Base-by-base conservation (phyloP, 1,140 invertebrate species). In the Solenopsis invicta region DNA sequence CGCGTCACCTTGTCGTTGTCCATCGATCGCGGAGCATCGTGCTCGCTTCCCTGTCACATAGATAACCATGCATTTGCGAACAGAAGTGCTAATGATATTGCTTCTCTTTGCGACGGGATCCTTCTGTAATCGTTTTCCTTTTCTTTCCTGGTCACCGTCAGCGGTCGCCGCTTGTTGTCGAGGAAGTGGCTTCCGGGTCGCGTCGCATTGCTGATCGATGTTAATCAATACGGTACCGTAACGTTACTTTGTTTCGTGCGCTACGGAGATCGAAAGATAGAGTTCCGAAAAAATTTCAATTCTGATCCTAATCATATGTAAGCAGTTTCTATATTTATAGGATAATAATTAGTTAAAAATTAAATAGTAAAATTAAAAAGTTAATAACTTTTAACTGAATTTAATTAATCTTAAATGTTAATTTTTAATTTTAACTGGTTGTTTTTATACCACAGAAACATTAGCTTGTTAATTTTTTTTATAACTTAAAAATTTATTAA, bases 11-110 rank as follows among this genome's bases (percentile, higher is more conserved):
- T 66, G 50, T 21, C 4, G 4, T 24, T 21, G 29, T 50, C 12
- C 29, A 24, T 29, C 37, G 76, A 62, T 71, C 64, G 48, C 24
- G 18, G 16, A 75, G 45, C 56, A 29, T 62, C 45, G 59, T 18
- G 34, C 50, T 10, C 66, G 34, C 50, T 66, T 18, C 74, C 54
- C 75, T 62, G 45, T 48, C 80, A 18, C 24, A 41, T 37, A 54
- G 75, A 84, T 84, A 71, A 84, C n/a, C 80, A n/a, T n/a, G n/a
- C n/a, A 13, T 84, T 84, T 37, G 37, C 24, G 45, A 59, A 24
- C 12, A 84, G 37, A 69, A 69, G 48, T 80, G 77, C 64, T 69
- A 69, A 80, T 80, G 48, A 24, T 34, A 54, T 52, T 48, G 29
- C 24, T 48, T 62, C 24, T 80, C 45, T 34, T 29, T 21, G 21